phyloP scores from a whole-genome alignment of 2,797 vertebrate species.

The Phrynocephalus forsythii region DNA sequence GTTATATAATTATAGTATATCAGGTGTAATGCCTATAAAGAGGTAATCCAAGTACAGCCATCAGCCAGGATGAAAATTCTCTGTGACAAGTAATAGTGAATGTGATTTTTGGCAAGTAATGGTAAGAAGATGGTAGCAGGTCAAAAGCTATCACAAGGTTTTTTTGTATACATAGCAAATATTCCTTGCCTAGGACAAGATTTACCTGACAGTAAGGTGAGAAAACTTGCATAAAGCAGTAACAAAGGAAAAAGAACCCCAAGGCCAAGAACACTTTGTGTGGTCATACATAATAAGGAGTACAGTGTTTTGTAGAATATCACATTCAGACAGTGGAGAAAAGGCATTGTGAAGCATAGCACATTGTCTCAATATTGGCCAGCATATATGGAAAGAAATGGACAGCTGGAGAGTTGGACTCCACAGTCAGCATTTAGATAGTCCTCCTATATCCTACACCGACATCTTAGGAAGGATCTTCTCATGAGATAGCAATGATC shows the following conservation, averaged over 20 bases:
- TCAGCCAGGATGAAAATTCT: neutral
- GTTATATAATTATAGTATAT: neutral
- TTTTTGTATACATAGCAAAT: neutral
- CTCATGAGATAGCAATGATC: no score
- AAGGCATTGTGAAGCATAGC: neutral
- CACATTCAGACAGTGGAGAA: neutral
- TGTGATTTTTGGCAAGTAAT: constrained; percentile 1
- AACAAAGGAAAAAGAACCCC: neutral
- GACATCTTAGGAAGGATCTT: no score
- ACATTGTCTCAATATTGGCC: neutral
- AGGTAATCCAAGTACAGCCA: neutral
- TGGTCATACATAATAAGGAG: neutral
- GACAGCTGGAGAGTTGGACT: neutral
- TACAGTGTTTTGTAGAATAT: neutral
- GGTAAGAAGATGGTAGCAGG: neutral
- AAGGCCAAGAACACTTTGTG: neutral
- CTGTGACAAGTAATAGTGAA: neutral
- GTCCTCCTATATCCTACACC: no score
- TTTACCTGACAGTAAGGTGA: neutral
- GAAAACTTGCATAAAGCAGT: neutral
- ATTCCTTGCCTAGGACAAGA: neutral
- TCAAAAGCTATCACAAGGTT: neutral
- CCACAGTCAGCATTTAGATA: no score
- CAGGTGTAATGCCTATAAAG: neutral
- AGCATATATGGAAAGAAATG: neutral